phyloP scores from a whole-genome alignment of 2,888 invertebrate species.

The Nymphalis polychloros region DNA sequence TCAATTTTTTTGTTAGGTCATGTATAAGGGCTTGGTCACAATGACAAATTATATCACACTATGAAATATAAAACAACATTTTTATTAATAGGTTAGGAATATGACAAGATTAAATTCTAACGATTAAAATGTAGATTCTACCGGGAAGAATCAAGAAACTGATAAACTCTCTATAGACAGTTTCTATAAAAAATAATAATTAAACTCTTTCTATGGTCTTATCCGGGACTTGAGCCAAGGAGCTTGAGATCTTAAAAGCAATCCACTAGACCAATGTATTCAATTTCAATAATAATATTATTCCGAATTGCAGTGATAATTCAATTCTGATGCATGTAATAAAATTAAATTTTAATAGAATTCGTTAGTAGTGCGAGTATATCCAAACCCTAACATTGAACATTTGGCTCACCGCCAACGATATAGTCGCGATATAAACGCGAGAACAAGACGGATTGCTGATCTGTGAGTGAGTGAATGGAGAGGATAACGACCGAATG shows the following conservation, averaged over 20 bases:
- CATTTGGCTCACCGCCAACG: constrained; percentile 35
- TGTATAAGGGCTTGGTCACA: constrained; percentile 16
- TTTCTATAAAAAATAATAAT: no score
- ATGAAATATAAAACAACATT: not conserved
- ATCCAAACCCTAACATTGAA: constrained; percentile 14
- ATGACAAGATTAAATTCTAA: not conserved
- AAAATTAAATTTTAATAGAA: no score
- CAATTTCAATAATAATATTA: no score
- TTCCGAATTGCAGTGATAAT: no score
- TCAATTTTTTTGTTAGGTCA: constrained; percentile 33
- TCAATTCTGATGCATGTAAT: no score
- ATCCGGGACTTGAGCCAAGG: no score
- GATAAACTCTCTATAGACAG: not conserved
- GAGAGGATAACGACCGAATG: constrained; percentile 38
- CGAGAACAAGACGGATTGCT: constrained; percentile 38
- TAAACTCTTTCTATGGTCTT: no score
- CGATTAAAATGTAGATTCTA: not conserved
- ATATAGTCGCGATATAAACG: constrained; percentile 27
- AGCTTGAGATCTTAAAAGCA: no score
- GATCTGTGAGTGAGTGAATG: constrained; percentile 33
- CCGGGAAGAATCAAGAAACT: not conserved
- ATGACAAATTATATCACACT: not conserved
- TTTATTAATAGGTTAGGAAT: no score
- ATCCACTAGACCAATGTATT: no score
- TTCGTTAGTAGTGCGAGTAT: not conserved